Evolutionary conservation across 2,888 invertebrate genomes (phyloP), one percentile per base, ranked within the genome.

Genomic region (Lithophane semibrunnea): DNA sequence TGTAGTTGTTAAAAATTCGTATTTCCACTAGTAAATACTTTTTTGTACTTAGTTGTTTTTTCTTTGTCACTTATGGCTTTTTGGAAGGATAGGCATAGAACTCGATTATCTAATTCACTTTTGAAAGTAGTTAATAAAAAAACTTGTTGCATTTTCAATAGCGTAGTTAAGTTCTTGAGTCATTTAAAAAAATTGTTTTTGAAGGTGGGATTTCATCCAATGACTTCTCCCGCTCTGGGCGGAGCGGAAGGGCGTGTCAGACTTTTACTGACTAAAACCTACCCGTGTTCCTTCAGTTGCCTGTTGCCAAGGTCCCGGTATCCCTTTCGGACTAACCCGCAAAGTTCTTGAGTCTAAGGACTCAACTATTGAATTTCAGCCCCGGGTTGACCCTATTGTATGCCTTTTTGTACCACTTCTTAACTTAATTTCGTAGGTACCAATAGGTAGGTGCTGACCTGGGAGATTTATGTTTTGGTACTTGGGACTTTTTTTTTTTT

Each of bases 61-160:
- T 42, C 7, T 29, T n/a, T 58, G 54, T 63, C 61, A 61, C 44
- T 12, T 54, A 61, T 37, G 47, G 21, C 47, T 61, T 61, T 77
- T 29, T 10, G 0, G 21, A 49, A 63, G 49, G 7, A 10, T 16
- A 60, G 21, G 10, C 10, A 10, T 44, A n/a, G 3, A 18, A 4
- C 24, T 52, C 9, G 21, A n/a, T 42, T 29, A n/a, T 37, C n/a
- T 42, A 37, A 42, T 60, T 60, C 5, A 18, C 0, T 47, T 73
- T 54, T 44, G 13, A 42, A 73, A 56, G 5, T 49, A 37, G 0
- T 18, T 37, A 3, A 65, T 47, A 24, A 42, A 16, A 67, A 68
- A 29, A 24, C 2, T 12, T 18, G 10, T 49, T 49, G 8, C 52
- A 9, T 3, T 60, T 60, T 24, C 1, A 8, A 24, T 24, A 16